phyloP scores from a whole-genome alignment of 2,797 vertebrate genomes.

The Pangasius djambal region DNA sequence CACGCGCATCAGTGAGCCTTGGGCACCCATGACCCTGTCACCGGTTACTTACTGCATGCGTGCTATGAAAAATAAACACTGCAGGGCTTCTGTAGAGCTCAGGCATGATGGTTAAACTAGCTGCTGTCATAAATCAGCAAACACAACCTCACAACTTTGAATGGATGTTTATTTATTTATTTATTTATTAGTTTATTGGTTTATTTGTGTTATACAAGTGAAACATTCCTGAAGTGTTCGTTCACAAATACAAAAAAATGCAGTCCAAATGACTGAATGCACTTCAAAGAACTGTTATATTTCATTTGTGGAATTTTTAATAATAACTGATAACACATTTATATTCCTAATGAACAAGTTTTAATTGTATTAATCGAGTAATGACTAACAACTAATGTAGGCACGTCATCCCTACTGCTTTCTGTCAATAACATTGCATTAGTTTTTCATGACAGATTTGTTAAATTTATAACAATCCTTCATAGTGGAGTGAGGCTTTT shows the following conservation, averaged over 20 bases:
- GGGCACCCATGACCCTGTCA: too few relatives aligned
- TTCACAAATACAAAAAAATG: neutral
- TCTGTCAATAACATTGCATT: neutral
- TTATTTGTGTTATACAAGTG: neutral
- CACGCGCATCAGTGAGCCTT: too few relatives aligned
- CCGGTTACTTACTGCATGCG: neutral
- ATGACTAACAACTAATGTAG: neutral
- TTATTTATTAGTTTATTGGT: neutral
- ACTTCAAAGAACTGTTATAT: neutral
- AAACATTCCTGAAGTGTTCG: neutral
- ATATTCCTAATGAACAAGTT: neutral
- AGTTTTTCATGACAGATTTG: neutral
- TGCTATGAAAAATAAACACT: slow-evolving; percentile 7
- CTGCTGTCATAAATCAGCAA: neutral
- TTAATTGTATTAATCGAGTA: neutral
- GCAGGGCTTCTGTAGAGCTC: neutral
- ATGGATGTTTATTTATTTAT: neutral
- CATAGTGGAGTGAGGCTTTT: neutral
- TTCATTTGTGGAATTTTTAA: neutral
- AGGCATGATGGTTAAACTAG: neutral
- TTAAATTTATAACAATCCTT: neutral
- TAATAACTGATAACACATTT: neutral
- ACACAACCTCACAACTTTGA: neutral
- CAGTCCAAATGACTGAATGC: neutral
- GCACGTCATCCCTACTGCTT: neutral